Conservation (phyloP, 2,888 invertebrate species). For the Melipona bicolor region DNA sequence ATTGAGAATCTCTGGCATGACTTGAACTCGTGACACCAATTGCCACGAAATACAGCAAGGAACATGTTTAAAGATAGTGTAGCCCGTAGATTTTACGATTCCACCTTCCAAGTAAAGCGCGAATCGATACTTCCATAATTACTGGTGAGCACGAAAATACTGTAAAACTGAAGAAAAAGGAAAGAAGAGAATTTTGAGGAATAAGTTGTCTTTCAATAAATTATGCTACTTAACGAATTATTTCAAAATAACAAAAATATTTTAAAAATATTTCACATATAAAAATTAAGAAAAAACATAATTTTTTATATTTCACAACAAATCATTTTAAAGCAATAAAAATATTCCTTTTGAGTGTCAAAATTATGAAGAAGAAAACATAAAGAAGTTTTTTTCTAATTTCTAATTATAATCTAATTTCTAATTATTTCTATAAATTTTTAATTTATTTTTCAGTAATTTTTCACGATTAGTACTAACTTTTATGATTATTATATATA, state of each 20-base stretch:
- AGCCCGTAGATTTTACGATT: slow-evolving; percentile 45
- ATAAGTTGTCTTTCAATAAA: background rate
- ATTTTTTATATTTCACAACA: too few species aligned
- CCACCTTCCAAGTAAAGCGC: slow-evolving; percentile 40
- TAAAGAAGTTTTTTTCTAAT: background rate
- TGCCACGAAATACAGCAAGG: slow-evolving; percentile 44
- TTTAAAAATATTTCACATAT: background rate
- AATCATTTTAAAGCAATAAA: background rate
- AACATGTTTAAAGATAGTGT: slow-evolving; percentile 41
- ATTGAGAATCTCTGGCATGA: slow-evolving; percentile 56
- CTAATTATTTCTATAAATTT: too few species aligned
- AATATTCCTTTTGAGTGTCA: background rate
- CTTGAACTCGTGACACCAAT: slow-evolving; percentile 43
- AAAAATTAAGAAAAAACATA: background rate
- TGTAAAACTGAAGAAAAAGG: background rate
- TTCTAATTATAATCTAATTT: background rate
- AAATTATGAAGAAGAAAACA: background rate
- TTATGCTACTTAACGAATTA: background rate
- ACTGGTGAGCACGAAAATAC: slow-evolving; percentile 45
- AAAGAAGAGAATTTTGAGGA: background rate
- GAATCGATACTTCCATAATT: slow-evolving; percentile 58
- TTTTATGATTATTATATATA: background rate
- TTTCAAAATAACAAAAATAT: background rate
- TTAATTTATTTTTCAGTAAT: background rate
- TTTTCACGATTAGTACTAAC: background rate